Percentiles rank a stretch among this genome's conserved stretches.
phyloP scores from a whole-genome alignment of 1,140 invertebrate genomes.

The Mylabris phalerata region DNA sequence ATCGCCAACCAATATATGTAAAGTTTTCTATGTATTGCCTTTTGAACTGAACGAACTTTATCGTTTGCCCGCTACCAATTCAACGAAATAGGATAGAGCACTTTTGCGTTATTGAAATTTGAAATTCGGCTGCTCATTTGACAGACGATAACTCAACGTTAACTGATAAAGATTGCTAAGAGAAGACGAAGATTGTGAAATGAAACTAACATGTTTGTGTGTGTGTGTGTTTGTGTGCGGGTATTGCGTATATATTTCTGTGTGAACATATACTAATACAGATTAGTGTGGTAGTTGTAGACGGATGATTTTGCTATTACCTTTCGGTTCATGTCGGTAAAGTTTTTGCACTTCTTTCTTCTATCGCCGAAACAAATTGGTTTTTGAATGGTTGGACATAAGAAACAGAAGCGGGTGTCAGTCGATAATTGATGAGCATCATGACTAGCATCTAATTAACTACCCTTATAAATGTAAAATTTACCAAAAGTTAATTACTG shows the following conservation, averaged over 20 bases:
- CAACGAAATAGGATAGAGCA: conserved; percentile 23
- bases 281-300: neutral
- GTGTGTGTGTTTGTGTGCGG: neutral
- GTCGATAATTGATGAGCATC: conserved; percentile 17
- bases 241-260: no score
- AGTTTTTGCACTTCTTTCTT: conserved; percentile 18
- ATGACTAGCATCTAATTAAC: no score
- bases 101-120: conserved; percentile 41
- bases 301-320: neutral
- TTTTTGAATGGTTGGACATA: conserved; percentile 18
- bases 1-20: conserved; percentile 23
- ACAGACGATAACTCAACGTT: conserved; percentile 38
- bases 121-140: conserved; percentile 39
- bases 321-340: neutral
- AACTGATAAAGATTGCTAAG: conserved; percentile 39
- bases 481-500: no score
- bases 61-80: no score
- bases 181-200: neutral
- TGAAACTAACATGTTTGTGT: neutral
- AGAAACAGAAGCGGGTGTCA: conserved; percentile 18
- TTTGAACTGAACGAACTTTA: no score
- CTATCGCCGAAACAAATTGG: conserved; percentile 18
- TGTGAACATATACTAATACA: no score
- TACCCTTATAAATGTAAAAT: no score
- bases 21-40: conserved; percentile 12